Evolutionary conservation across 1,140 invertebrate species (phyloP), one percentile per base, ranked within the genome.

Genomic region (Euura lappo): DNA sequence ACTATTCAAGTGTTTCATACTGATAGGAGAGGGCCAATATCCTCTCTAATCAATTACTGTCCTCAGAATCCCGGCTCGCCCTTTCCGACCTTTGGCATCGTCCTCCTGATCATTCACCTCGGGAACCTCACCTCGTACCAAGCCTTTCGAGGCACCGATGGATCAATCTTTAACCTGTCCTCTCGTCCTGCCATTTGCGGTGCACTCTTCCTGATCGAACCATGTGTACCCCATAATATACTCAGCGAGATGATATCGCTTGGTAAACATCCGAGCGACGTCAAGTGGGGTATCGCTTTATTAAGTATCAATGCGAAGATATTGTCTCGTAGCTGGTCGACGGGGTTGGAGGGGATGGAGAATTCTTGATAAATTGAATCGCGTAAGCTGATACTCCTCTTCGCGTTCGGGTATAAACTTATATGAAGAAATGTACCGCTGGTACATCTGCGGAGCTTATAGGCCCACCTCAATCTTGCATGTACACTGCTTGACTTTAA

Each of bases 41-140:
- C 51, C 51, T 60, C 51, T n/a, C 51, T 60, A 60, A 60, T 60
- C 51, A 60, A 60, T 60, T 60, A 60, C 51, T n/a, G 51, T n/a
- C 51, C 47, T n/a, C 3, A n/a, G 13, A 60, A n/a, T 5, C 3
- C 51, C 51, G 47, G 11, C 47, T 11, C 47, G 47, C 6, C 47
- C 6, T 28, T 28, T 28, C 28, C 28, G 28, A 28, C 28, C 28
- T 28, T 28, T 1, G 28, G 28, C 28, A 28, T 28, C 28, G 28
- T 28, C 28, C 28, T 28, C 28, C 28, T 28, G 28, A 28, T 28
- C 28, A 28, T 28, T 28, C 28, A 28, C 28, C 28, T 28, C 28
- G 28, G 1, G 28, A 28, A 28, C 28, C 28, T 28, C 28, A 28
- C 28, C 28, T 28, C 28, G 28, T 28, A 28, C 28, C 28, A 2